phyloP scores from a whole-genome alignment of 2,888 invertebrate genomes.

The Esperia sulphurella region DNA sequence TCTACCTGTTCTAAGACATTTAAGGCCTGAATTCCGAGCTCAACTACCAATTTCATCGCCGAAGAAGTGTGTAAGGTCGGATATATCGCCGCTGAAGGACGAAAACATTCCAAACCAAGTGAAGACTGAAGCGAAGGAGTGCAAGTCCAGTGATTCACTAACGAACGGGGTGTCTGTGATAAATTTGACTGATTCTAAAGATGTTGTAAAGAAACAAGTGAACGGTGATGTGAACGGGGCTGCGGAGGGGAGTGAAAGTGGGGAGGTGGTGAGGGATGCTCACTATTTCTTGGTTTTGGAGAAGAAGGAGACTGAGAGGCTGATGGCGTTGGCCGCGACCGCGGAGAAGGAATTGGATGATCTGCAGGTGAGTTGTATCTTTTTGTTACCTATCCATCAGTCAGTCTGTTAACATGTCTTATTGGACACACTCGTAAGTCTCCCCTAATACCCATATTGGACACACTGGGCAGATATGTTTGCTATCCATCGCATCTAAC shows the following conservation, averaged over 20 bases:
- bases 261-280: conserved; percentile 82
- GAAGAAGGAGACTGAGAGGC: conserved; percentile 84
- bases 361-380: conserved; percentile 53
- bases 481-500: no score
- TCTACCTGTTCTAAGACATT: conserved; percentile 89
- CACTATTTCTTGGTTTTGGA: conserved; percentile 88
- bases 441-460: no score
- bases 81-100: conserved; percentile 52
- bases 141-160: conserved; percentile 10
- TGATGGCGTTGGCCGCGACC: conserved; percentile 82
- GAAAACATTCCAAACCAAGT: conserved; percentile 49
- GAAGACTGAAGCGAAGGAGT: conserved; percentile 12
- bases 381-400: background rate
- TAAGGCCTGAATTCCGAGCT: conserved; percentile 91
- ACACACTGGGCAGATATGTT: no score
- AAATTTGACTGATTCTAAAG: conserved; percentile 44
- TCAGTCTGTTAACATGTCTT: no score
- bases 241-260: conserved; percentile 24
- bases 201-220: conserved; percentile 1
- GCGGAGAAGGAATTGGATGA: conserved; percentile 84
- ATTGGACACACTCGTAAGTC: no score
- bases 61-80: conserved; percentile 65
- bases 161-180: conserved; percentile 65
- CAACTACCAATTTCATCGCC: conserved; percentile 86
- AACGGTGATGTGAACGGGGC: conserved; percentile 28